phyloP scores from a whole-genome alignment of 2,113 vertebrate genomes.

The Vanacampus margaritifer region DNA sequence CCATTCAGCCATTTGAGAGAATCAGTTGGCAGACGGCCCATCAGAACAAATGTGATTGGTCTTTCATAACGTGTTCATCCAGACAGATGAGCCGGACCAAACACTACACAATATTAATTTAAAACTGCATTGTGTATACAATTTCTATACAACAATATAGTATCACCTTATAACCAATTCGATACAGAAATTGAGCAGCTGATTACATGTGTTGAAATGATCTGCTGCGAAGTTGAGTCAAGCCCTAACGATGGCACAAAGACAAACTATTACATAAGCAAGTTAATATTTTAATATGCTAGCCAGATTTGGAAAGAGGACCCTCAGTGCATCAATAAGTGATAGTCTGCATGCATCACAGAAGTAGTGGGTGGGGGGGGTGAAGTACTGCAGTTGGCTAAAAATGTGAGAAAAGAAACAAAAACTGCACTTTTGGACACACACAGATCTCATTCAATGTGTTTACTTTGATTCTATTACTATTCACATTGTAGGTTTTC shows the following conservation, averaged over 20 bases:
- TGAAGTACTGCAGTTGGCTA: neutral
- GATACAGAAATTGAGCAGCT: neutral
- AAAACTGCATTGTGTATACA: neutral
- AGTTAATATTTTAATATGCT: constrained; percentile 68
- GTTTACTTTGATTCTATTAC: too few relatives aligned
- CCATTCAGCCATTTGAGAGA: neutral
- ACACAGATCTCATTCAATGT: too few relatives aligned
- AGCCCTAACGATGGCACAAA: neutral
- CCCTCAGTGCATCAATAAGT: constrained; percentile 60
- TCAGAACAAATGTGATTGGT: constrained; percentile 11
- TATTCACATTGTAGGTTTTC: too few relatives aligned
- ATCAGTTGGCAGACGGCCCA: neutral
- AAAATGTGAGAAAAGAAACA: neutral
- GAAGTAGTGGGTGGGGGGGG: neutral
- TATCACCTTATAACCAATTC: neutral
- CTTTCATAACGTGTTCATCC: constrained; percentile 4
- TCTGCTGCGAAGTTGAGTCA: neutral
- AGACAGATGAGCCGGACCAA: neutral
- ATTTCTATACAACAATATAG: too few relatives aligned
- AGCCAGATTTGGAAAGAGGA: constrained; percentile 43
- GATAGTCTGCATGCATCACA: constrained; percentile 31
- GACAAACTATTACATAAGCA: constrained; percentile 20
- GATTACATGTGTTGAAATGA: neutral
- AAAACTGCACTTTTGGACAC: neutral
- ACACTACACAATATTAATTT: neutral